Percentiles rank a stretch among this genome's conserved stretches.
These are phyloP conservation scores for Oceanodroma tethys DNA, from an alignment of 2,113 vertebrate species.

Conservation along the genomic window DNA sequence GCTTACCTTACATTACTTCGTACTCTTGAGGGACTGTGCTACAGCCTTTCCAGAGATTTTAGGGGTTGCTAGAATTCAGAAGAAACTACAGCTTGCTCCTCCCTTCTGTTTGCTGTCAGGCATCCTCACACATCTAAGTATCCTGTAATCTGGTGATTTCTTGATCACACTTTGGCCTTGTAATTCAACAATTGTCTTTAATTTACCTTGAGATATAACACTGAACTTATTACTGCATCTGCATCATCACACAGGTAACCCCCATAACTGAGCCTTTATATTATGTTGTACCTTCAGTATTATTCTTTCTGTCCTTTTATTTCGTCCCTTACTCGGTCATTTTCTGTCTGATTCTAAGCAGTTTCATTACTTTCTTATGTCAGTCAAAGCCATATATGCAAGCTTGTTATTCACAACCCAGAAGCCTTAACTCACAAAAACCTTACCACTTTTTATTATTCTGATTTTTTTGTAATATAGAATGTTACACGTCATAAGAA, in stretches of 20 bases:
- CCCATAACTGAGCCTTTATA: background rate
- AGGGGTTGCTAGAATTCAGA: background rate
- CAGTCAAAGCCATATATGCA: background rate
- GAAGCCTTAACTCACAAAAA: background rate
- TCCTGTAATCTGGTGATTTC: background rate
- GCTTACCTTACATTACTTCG: background rate
- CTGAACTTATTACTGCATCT: background rate
- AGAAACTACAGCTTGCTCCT: background rate
- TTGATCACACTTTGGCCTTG: background rate
- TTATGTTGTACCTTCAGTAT: background rate
- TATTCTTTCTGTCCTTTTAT: background rate
- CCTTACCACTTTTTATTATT: background rate
- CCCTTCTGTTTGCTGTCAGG: background rate
- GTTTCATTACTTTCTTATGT: background rate
- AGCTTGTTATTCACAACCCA: background rate
- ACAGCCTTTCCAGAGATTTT: background rate
- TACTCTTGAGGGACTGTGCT: background rate
- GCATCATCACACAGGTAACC: background rate
- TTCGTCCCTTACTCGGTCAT: background rate
- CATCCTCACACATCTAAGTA: background rate
- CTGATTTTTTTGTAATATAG: background rate
- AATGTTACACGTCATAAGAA: background rate
- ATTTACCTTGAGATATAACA: background rate
- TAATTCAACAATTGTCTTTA: background rate
- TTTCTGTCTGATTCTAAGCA: background rate